Evolutionary conservation across 2,888 invertebrate genomes (phyloP), one percentile per base, ranked within the genome.

Genomic region (Ganaspis brasiliensis): DNA sequence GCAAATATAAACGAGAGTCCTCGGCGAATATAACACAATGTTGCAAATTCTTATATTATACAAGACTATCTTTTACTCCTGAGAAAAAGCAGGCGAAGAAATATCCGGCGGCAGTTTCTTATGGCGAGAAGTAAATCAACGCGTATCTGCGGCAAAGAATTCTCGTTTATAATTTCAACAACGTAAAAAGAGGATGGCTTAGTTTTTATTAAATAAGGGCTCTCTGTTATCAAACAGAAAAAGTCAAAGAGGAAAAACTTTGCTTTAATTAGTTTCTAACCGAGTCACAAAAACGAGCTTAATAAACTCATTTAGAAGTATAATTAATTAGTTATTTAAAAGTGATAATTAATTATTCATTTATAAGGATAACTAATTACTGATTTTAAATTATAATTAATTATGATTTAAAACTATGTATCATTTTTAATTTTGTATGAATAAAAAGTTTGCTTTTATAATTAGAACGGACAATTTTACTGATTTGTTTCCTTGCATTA

Each of bases 1-100:
- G 12, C 21, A 67, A 40, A 45, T 45, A 67, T 67, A 67, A 67
- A 67, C 40, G 40, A 14, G n/a, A 83, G 79, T 75, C 76, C 81
- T 82, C 19, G 82, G 82, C 83, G 72, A 83, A 84, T 83, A 82
- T 16, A 16, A 81, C 76, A 81, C 80, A 78, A 84, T 76, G 86
- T 86, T 87, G 87, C 86, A 87, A 87, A 87, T 87, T 85, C 84
- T 85, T 86, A 84, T 85, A 87, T 87, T 87, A 87, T 87, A 85
- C 86, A 87, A 76, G 72, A 19, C 61, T 74, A 63, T 61, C 59
- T 37, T 35, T 59, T 61, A 70, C 57, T 67, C 72, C 40, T 49
- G 31, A 76, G 75, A 72, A 75, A 71, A 75, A 73, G 57, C 73
- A 49, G 75, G 56, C 74, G 67, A 76, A 76, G 76, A 76, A 72